Conservation (phyloP, 1,140 invertebrate species). For the Manduca sexta region DNA sequence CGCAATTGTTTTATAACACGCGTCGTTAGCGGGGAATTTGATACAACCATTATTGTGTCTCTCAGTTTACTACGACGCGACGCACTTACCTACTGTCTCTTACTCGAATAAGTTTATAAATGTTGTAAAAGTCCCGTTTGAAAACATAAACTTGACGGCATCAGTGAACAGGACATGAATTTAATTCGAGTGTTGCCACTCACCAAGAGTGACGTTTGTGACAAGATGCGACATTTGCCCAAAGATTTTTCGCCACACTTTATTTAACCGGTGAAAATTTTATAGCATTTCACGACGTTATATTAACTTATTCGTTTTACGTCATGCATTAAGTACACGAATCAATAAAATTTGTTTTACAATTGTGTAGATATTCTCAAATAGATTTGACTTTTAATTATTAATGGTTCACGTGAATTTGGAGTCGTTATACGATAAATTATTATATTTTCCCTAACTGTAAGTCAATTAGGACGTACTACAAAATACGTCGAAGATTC, state of each 20-base stretch:
- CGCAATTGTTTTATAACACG: not conserved
- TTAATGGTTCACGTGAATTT: no score
- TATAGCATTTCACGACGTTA: not conserved
- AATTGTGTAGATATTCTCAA: no score
- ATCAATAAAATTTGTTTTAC: no score
- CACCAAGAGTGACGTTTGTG: conserved; percentile 40
- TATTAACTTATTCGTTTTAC: no score
- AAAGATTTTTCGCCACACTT: conserved; percentile 36
- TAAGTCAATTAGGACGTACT: not conserved
- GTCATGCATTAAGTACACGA: no score
- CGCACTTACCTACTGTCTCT: not conserved
- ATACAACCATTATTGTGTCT: conserved; percentile 13
- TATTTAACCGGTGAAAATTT: not conserved
- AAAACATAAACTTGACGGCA: conserved; percentile 15
- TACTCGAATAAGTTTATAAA: not conserved
- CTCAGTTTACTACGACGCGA: not conserved
- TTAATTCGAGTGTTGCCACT: conserved; percentile 52
- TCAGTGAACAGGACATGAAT: conserved; percentile 39
- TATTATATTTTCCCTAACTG: no score
- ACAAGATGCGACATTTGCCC: conserved; percentile 30
- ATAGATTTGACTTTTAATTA: no score
- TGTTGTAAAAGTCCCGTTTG: conserved; percentile 25
- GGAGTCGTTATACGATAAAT: no score
- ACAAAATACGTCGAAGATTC: not conserved
- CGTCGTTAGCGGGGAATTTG: conserved; percentile 22